A percentile compares a stretch with the other conserved stretches of the same genome.
These are phyloP conservation scores for Lepidostoma basale DNA, from an alignment of 1,140 invertebrate genomes.

Conservation along the genomic window DNA sequence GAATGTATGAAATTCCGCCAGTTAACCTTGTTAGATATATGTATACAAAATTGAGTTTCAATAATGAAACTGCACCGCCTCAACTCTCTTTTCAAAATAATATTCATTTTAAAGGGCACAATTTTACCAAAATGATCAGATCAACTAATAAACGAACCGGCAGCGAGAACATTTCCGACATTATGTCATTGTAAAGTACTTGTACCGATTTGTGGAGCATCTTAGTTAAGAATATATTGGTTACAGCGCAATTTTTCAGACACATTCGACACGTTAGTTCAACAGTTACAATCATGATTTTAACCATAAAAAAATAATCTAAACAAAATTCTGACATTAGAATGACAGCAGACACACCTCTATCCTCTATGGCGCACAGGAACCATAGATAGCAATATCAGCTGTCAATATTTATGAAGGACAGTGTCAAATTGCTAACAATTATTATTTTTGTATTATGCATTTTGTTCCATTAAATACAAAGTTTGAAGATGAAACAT, in stretches of 20 bases:
- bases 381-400: too few species aligned
- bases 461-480: not conserved
- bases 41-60: too few species aligned
- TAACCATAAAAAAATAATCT: not conserved
- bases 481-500: not conserved
- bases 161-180: constrained; percentile 6
- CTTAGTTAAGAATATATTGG: not conserved
- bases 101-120: too few species aligned
- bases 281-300: not conserved
- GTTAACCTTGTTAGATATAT: too few species aligned
- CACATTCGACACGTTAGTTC: constrained; percentile 15
- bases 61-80: too few species aligned
- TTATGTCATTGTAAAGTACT: not conserved
- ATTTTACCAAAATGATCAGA: too few species aligned
- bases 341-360: not conserved
- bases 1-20: too few species aligned
- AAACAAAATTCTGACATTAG: not conserved
- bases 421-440: not conserved
- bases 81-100: too few species aligned
- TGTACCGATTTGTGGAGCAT: not conserved
- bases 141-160: constrained; percentile 7
- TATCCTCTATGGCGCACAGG: not conserved
- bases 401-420: not conserved
- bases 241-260: constrained; percentile 9
- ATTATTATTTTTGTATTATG: not conserved